Evolutionary conservation across 2,797 vertebrate species (phyloP).

Genomic region (Ctenochaetus hawaiiensis): DNA sequence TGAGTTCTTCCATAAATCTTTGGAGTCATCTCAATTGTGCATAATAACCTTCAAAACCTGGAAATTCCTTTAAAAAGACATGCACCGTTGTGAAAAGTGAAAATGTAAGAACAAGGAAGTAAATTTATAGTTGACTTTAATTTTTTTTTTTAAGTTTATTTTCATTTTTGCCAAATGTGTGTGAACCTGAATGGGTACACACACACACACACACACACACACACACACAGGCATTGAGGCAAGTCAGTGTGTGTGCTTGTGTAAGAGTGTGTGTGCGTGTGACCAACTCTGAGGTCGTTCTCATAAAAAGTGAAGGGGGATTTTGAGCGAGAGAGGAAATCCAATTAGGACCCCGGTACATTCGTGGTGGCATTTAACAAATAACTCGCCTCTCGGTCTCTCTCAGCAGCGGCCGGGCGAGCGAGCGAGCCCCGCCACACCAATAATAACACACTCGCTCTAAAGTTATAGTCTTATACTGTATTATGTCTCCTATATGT

Average conservation of each 20-base stretch:
- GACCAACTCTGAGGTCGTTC: conserved; percentile 75
- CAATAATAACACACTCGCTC: conserved; percentile 71
- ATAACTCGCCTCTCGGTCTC: conserved; percentile 70
- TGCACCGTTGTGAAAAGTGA: no score
- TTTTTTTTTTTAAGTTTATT: neutral
- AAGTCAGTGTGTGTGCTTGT: neutral
- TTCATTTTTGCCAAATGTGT: conserved; percentile 15
- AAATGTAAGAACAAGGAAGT: neutral
- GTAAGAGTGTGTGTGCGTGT: conserved; percentile 8
- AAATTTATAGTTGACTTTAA: neutral
- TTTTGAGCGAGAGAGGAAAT: conserved; percentile 75
- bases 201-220: neutral
- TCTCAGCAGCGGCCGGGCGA: conserved; percentile 15
- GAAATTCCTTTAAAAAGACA: neutral
- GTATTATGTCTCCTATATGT: conserved; percentile 70
- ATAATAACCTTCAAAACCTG: neutral
- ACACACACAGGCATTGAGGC: neutral
- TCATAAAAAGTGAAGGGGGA: conserved; percentile 68
- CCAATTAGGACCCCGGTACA: conserved; percentile 75
- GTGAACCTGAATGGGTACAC: neutral
- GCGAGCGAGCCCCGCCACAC: conserved; percentile 34
- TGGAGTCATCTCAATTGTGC: conserved; percentile 7
- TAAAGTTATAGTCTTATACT: conserved; percentile 78
- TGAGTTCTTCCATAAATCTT: neutral
- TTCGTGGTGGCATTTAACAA: conserved; percentile 79